A percentile compares a stretch with the other conserved stretches of the same genome.
These are phyloP conservation scores for Ailuropoda melanoleuca DNA, from an alignment of 2,113 vertebrate species.

Conservation along the genomic window DNA sequence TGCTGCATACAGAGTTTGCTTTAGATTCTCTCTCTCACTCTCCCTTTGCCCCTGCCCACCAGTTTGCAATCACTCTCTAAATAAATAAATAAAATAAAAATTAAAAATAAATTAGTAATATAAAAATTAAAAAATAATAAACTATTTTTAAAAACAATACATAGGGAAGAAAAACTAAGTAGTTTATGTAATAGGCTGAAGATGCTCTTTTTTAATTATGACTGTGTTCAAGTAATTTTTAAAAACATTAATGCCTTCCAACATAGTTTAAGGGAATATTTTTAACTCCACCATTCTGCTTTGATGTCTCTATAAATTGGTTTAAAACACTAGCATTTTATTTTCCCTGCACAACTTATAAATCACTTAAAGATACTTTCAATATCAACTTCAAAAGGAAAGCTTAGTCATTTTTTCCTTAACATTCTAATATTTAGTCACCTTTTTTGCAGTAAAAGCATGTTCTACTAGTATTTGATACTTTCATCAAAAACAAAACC, in stretches of 20 bases:
- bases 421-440: constrained; percentile 11
- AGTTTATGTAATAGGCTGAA: background rate
- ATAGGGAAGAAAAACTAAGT: background rate
- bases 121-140: too few species aligned
- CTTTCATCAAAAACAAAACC: constrained; percentile 34
- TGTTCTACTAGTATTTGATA: background rate
- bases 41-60: too few species aligned
- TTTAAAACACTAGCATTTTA: constrained; percentile 12
- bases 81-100: too few species aligned
- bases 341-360: background rate
- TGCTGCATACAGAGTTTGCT: too few species aligned
- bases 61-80: too few species aligned
- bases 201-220: background rate
- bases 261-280: background rate
- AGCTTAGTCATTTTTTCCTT: background rate
- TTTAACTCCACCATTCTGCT: background rate
- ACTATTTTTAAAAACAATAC: too few species aligned
- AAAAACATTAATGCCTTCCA: background rate
- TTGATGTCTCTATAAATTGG: background rate
- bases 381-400: constrained; percentile 28
- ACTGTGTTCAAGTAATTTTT: background rate
- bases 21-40: too few species aligned
- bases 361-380: background rate
- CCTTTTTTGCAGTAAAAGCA: background rate
- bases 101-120: too few species aligned